Base-by-base conservation (phyloP, 2,888 invertebrate species). In the Drosophila cracens region DNA sequence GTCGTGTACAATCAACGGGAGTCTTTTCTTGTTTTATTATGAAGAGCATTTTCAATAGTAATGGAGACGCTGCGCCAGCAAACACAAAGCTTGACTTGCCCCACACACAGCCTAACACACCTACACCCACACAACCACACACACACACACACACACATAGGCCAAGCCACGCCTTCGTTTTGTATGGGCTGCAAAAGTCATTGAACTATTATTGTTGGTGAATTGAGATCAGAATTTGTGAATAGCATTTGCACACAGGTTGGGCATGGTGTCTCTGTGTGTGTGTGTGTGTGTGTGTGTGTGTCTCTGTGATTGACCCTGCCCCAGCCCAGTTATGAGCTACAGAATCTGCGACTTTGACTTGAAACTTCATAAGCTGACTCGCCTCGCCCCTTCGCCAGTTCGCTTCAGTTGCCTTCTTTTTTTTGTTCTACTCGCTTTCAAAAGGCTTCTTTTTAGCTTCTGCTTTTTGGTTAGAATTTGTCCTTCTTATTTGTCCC, bases 201-300 rank as follows among this genome's bases (percentile, higher is more conserved):
- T 52, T 65, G 77, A 79, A 80, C 77, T 80, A 46, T 64, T 80
- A 46, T 64, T 34, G 10, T 43, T 48, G 40, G 27, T 34, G 40
- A 64, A 64, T 71, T 36, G 52, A 62, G 72, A 68, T 80, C 67
- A 78, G 67, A 76, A 80, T 71, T 60, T 58, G 49, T 40, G 31
- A 66, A 53, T 36, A 52, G 48, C 67, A 38, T 27, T 52, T n/a
- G 38, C 5, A 33, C 21, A n/a, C 34, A 21, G 34, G 16, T 34
- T 13, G 21, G 46, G 53, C 16, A 4, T 34, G 48, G 21, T 18
- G 21, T 46, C n/a, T n/a, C 2, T 21, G 21, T 43, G 43, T 13
- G 11, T 52, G 1, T 51, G 33, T 21, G 21, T 33, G 5, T 51
- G n/a, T 49, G n/a, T 11, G 11, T 18, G 21, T 21, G 43, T 21